A percentile compares a stretch with the other conserved stretches of the same genome.
Conservation (phyloP, 2,113 vertebrate genomes). For the Brachyistius frenatus region DNA sequence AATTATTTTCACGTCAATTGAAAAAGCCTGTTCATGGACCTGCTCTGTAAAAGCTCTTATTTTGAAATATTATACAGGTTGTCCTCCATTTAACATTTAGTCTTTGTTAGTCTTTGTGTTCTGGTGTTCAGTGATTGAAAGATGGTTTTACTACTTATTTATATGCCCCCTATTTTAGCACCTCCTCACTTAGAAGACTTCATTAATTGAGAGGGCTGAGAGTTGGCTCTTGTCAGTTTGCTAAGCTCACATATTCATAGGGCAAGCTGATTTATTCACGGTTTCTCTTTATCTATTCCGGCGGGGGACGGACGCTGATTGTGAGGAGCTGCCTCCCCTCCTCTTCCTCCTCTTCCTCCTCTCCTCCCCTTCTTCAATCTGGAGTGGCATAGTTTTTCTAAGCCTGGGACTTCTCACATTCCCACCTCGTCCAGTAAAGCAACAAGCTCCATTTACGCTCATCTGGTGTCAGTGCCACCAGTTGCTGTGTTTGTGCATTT, state of each 20-base stretch:
- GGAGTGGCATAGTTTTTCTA: conserved; percentile 63
- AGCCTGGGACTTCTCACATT: conserved; percentile 81
- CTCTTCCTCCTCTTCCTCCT: background rate
- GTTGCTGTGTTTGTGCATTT: conserved; percentile 84
- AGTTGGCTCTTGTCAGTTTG: conserved; percentile 25
- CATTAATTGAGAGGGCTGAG: conserved; percentile 30
- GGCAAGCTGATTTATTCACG: conserved; percentile 68
- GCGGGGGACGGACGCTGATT: conserved; percentile 10
- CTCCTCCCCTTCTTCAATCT: background rate
- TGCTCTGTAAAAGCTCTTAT: too few species aligned
- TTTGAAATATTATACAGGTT: background rate
- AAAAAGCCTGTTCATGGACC: too few species aligned
- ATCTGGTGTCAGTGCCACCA: conserved; percentile 70
- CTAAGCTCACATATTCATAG: conserved; percentile 32
- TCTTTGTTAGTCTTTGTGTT: background rate
- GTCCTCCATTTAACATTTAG: background rate
- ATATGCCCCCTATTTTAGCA: background rate
- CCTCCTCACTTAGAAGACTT: background rate
- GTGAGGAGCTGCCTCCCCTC: conserved; percentile 41
- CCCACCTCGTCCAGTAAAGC: conserved; percentile 82
- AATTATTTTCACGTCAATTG: too few species aligned
- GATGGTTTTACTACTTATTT: background rate
- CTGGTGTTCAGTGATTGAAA: background rate
- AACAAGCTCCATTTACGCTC: conserved; percentile 81
- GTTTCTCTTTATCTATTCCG: conserved; percentile 72